Conservation (phyloP, 2,888 invertebrate species). For the Troilus luridus region DNA sequence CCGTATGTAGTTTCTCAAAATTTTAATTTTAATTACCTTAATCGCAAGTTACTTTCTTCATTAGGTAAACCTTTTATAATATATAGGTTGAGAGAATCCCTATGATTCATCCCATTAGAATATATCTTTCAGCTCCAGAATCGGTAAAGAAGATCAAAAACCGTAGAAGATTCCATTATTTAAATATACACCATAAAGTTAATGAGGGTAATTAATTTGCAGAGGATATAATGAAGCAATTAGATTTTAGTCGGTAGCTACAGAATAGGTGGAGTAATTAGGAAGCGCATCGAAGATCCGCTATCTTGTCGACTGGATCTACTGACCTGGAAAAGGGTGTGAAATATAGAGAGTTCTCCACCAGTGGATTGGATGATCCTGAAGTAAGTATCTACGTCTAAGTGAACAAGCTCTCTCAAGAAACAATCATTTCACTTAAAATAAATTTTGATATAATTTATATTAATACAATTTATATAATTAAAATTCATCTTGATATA, state of each 20-base stretch:
- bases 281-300: conserved; percentile 13
- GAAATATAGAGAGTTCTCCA: background rate
- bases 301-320: background rate
- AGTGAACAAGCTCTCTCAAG: background rate
- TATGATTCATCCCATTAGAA: no score
- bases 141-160: no score
- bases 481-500: no score
- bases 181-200: background rate
- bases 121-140: no score
- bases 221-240: background rate
- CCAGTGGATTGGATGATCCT: background rate
- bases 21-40: no score
- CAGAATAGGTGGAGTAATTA: background rate
- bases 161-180: no score
- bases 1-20: no score
- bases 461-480: no score
- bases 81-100: no score
- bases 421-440: background rate
- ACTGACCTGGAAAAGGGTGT: background rate
- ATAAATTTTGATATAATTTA: no score
- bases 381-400: background rate
- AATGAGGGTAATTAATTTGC: background rate
- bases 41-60: no score
- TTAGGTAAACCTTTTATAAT: no score
- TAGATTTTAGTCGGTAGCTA: background rate